Evolutionary conservation across 2,797 vertebrate genomes (phyloP), one percentile per base, ranked within the genome.

Genomic region (Mormyrops boulengeri): DNA sequence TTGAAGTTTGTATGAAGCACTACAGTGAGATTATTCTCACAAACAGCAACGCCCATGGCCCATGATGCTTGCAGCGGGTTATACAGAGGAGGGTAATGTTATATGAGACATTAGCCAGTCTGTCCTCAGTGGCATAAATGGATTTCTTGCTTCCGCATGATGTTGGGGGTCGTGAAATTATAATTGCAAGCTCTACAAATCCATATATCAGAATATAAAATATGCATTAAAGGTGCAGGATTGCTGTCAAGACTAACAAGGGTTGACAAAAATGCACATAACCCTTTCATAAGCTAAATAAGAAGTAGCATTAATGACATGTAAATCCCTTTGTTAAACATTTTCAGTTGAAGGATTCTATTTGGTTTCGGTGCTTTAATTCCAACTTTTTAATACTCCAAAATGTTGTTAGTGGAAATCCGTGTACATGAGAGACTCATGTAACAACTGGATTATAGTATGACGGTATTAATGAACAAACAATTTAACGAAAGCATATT

Each of bases 241-340:
- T 38, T 82, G 41, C 38, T 8, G 77, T 47, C 77, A 19, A 82
- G 47, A 41, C 14, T 82, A 44, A n/a, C 77, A 47, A 47, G 77
- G 17, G 77, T 44, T 44, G 41, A 80, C 38, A 44, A 19, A 44
- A 80, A 82, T n/a, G 34, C 26, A 7, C 69, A 38, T 73, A 34
- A 34, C 69, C 11, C 69, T 73, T 34, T 73, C 34, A 47, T 82
- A 82, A 82, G 77, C 2, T 47, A 47, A 44, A 47, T 44, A 82
- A 8, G 73, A 3, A 44, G 41, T 47, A n/a, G 7, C 38, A 82
- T n/a, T 44, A 82, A 44, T 82, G 77, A 47, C 66, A 73, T 73
- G 66, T 73, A 73, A 82, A 82, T 82, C 77, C 77, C 77, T 82
- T 82, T 47, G 77, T 82, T 82, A 82, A 82, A 82, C 77, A 47